Base-by-base conservation (phyloP, 2,797 vertebrate genomes). In the Dryobates pubescens region DNA sequence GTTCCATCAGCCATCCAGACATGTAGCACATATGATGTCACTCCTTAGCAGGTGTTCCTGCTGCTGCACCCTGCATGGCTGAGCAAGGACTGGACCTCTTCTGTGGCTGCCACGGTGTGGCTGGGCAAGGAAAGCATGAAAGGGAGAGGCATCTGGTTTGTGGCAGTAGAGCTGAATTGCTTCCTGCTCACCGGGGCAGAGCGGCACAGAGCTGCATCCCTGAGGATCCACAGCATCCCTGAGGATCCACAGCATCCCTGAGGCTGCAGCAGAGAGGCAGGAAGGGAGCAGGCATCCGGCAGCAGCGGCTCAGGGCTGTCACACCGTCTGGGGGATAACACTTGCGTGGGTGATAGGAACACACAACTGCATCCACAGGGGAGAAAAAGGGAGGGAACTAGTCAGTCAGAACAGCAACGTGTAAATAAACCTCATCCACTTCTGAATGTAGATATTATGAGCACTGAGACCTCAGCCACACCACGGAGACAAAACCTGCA, bases 241-340 rank as follows among this genome's bases (percentile, higher is more conserved):
- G 81, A 84, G 93, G 91, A 95, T 58, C 23, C 70, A 16, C 68
- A 85, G 75, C 89, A 74, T 89, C 54, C 89, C 84, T 10, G 81
- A 84, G 78, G 91, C 86, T 91, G 88, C 91, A 86, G 86, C 92
- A 90, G 86, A 89, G 49, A 81, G 49, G 69, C 73, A 88, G 57
- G 0, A 1, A 82, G 64, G 0, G 15, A 96, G 54, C 73, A 86
- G 89, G 63, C 85, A 82, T 20, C 82, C 0, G 0, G 90, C 4
- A 2, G 9, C 73, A 91, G 89, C 0, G 0, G 54, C 61, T 87
- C 89, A 67, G 80, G 64, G 57, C 86, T 90, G 86, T 86, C 93
- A 86, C 1, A 2, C 62, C 68, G 64, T 59, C 53, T 57, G 11
- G 0, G 2, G 59, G 47, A 57, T 83, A 89, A 75, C 36, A 80